These are phyloP conservation scores for Galleria mellonella DNA, from an alignment of 1,140 invertebrate genomes.

Conservation along the genomic window DNA sequence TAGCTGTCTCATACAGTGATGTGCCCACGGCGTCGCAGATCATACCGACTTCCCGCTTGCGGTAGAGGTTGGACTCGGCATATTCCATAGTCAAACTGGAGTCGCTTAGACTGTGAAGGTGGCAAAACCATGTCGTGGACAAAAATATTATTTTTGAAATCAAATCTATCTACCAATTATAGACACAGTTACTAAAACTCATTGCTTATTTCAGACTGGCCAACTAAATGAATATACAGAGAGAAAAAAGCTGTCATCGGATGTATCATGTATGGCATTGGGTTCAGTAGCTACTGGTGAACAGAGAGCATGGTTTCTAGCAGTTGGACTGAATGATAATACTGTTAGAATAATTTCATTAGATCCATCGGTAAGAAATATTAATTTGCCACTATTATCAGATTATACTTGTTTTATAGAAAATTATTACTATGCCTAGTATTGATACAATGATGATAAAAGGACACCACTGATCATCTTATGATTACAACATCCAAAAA, in stretches of 20 bases:
- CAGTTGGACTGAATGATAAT: slow-evolving; percentile 96
- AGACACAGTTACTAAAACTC: slow-evolving; percentile 2
- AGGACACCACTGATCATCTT: slow-evolving; percentile 68
- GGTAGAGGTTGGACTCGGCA: slow-evolving; percentile 61
- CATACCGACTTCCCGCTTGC: slow-evolving; percentile 41
- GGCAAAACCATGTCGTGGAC: slow-evolving; percentile 72
- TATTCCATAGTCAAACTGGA: slow-evolving; percentile 72
- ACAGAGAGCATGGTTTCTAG: slow-evolving; percentile 96
- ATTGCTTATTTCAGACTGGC: slow-evolving; percentile 83
- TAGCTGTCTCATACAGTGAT: slow-evolving; percentile 64
- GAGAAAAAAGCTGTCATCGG: slow-evolving; percentile 95
- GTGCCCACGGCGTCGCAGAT: slow-evolving; percentile 60
- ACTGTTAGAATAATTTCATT: slow-evolving; percentile 98
- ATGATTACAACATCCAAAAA: slow-evolving; percentile 69
- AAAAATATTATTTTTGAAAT: slow-evolving; percentile 15
- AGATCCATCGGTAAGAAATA: slow-evolving; percentile 87
- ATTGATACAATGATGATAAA: slow-evolving; percentile 53
- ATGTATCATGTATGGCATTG: slow-evolving; percentile 99
- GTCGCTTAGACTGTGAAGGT: slow-evolving; percentile 60
- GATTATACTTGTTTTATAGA: slow-evolving; percentile 8
- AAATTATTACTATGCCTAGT: neutral
- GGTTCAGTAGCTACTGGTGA: slow-evolving; percentile 96
- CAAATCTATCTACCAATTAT: neutral
- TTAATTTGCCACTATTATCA: slow-evolving; percentile 4
- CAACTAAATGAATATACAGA: slow-evolving; percentile 99